Percentiles rank a stretch among this genome's conserved stretches.
phyloP scores from a whole-genome alignment of 2,797 vertebrate genomes.

The Acipenser ruthenus region DNA sequence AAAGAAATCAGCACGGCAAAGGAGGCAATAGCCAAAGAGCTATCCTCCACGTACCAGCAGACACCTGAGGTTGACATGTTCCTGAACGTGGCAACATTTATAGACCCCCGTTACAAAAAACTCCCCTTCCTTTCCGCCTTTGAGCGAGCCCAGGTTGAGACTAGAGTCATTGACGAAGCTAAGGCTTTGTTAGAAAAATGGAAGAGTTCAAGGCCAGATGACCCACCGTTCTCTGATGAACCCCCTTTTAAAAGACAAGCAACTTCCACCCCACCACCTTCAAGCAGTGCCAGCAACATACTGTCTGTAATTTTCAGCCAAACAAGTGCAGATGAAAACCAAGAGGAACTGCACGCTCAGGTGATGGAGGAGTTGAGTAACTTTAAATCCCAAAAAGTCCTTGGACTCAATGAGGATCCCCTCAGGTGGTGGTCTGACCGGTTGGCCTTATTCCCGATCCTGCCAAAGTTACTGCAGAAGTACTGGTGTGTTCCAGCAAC shows the following conservation, averaged over 20 bases:
- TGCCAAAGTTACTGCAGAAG: constrained; percentile 74
- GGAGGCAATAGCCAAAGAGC: constrained; percentile 65
- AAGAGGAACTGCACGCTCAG: constrained; percentile 75
- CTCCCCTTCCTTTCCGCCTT: constrained; percentile 73
- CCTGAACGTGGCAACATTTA: constrained; percentile 74
- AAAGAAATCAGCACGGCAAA: constrained; percentile 75
- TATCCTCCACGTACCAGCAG: constrained; percentile 65
- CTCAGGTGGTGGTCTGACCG: constrained; percentile 80
- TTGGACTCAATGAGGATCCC: constrained; percentile 72
- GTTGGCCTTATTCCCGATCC: constrained; percentile 66
- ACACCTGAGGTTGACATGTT: constrained; percentile 72
- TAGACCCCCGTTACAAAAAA: constrained; percentile 81
- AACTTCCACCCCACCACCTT: constrained; percentile 36
- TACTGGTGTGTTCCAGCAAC: constrained; percentile 80
- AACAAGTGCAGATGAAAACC: constrained; percentile 59
- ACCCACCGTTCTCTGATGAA: constrained; percentile 56
- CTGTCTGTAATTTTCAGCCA: constrained; percentile 79
- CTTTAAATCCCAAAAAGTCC: constrained; percentile 77
- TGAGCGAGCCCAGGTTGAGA: constrained; percentile 73
- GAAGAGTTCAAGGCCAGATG: constrained; percentile 45
- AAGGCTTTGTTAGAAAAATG: constrained; percentile 66
- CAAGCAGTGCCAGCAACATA: constrained; percentile 58
- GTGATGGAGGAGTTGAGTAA: constrained; percentile 77
- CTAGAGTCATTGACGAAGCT: constrained; percentile 65
- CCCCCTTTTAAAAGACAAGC: constrained; percentile 62